Evolutionary conservation across 2,888 invertebrate species (phyloP), one percentile per base, ranked within the genome.

Genomic region (Iphiclides podalirius): DNA sequence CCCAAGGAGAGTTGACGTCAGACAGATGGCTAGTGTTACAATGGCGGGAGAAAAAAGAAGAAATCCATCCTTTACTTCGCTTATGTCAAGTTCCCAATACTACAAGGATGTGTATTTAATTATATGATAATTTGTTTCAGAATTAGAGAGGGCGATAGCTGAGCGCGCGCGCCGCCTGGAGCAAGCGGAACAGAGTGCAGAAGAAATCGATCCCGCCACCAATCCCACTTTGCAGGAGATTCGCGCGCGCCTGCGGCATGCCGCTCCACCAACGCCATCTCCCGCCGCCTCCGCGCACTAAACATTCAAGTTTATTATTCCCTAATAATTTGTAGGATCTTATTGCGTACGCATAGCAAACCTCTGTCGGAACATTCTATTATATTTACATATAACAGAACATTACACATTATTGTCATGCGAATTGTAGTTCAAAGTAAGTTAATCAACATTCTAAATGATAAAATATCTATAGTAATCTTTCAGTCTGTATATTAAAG

Each of bases 141-240:
- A 92, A 70, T 66, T 92, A 45, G 91, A 91, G 66, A 89, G 91
- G 61, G 91, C 90, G 34, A 91, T 92, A 70, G 91, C 91, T 0
- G 91, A 91, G 63, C 81, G 92, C 31, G 91, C 91, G 15, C 90
- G 89, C 35, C 79, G 91, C 34, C 64, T 91, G 43, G 91, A 90
- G 60, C 81, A 81, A 51, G 85, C 86, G 17, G 85, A 85, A 52
- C 77, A 76, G 43, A 65, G 56, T 13, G 54, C 68, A 6, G 80
- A 76, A 44, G 70, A 72, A 55, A 57, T 68, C 2, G 85, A 81
- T 45, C 63, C 82, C 2, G 87, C 84, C 11, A 83, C 85, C 14
- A 84, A 81, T 64, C 79, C 88, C 11, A 76, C 86, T 42, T 69
- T 89, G 65, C 84, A 79, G 51, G 77, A 85, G 54, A 67, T 89